These are phyloP conservation scores for Phrynocephalus vlangalii DNA, from an alignment of 2,797 vertebrate genomes.

Conservation along the genomic window DNA sequence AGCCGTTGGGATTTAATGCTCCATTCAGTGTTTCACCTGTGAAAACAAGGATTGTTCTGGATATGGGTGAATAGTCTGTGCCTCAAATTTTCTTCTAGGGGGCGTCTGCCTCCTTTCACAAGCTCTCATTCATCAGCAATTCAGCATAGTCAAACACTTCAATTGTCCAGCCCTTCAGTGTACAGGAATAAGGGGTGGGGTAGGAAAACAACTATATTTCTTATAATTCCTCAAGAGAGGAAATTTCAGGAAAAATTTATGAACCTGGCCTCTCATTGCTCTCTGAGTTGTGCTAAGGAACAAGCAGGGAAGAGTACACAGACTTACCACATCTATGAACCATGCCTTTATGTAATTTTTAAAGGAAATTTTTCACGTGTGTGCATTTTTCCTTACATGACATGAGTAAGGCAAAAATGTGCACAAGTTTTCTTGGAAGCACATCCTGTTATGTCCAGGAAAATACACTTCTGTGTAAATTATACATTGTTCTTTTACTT, in stretches of 20 bases:
- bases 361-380: too few relatives aligned
- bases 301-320: too few relatives aligned
- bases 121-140: slow-evolving; percentile 18
- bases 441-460: not conserved
- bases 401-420: not conserved
- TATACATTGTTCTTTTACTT: too few relatives aligned
- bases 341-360: not conserved
- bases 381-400: too few relatives aligned
- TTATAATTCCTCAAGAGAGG: slow-evolving; percentile 5
- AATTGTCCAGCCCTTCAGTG: slow-evolving; percentile 4
- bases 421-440: not conserved
- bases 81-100: not conserved
- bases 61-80: slow-evolving; percentile 7
- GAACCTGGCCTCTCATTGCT: not conserved
- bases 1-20: not conserved
- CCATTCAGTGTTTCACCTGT: slow-evolving; percentile 28
- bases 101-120: slow-evolving; percentile 13
- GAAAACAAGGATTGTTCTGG: slow-evolving; percentile 38
- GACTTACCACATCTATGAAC: not conserved
- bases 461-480: too few relatives aligned
- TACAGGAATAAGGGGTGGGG: not conserved
- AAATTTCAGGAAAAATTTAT: slow-evolving; percentile 9
- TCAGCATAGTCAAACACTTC: slow-evolving; percentile 23
- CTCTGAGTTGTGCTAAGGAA: not conserved
- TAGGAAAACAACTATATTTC: not conserved